phyloP scores from a whole-genome alignment of 2,113 vertebrate genomes.

The Chlorodrepanis virens region DNA sequence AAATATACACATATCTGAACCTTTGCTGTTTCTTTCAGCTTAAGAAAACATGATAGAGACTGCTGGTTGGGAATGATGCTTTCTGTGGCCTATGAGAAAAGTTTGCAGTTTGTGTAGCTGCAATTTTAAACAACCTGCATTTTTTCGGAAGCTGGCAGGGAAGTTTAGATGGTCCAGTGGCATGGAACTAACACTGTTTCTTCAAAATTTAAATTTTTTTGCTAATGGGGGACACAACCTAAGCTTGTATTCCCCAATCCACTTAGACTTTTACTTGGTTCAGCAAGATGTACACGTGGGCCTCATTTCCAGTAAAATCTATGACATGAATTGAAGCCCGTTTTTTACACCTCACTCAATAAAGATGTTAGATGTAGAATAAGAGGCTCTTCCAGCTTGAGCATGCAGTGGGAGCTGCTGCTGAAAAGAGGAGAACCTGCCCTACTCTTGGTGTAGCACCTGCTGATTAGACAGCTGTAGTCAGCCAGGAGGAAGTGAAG shows the following conservation, averaged over 20 bases:
- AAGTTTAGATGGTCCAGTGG: background rate
- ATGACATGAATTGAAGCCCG: fast-evolving
- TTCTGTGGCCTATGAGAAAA: background rate
- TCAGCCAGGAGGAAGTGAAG: background rate
- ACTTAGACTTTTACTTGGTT: background rate
- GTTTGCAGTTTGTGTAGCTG: background rate
- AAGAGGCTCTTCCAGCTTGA: background rate
- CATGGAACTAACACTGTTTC: background rate
- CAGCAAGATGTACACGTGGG: fast-evolving
- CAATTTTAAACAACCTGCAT: background rate
- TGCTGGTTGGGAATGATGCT: background rate
- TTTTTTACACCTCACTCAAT: background rate
- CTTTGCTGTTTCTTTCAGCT: background rate
- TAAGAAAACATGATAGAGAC: background rate
- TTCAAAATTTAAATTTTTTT: background rate
- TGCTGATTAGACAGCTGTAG: background rate
- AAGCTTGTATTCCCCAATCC: background rate
- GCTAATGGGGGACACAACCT: background rate
- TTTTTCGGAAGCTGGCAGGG: background rate
- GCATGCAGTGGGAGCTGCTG: background rate
- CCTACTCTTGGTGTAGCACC: background rate
- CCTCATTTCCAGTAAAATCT: background rate
- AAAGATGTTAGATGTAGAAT: background rate
- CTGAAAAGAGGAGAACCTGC: background rate
- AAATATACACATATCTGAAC: background rate